Evolutionary conservation across 2,113 vertebrate species (phyloP).

Genomic region (Nasalis larvatus): DNA sequence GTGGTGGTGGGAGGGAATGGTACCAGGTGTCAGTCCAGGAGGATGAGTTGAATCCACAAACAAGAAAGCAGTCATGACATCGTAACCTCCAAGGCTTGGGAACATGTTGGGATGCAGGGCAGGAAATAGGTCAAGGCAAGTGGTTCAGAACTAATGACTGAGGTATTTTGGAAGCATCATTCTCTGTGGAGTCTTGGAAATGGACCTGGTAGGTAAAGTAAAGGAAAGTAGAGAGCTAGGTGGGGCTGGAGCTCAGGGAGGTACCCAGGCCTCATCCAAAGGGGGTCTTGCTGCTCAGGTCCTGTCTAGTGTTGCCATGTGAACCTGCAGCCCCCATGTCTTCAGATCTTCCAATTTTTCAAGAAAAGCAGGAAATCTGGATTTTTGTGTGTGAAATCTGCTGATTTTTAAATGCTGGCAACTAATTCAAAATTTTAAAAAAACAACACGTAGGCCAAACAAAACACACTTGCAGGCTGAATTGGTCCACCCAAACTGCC

Average conservation of each 20-base stretch:
- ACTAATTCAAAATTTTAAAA: not conserved
- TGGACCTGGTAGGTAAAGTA: not conserved
- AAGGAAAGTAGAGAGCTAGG: not conserved
- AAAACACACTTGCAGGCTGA: constrained; percentile 60
- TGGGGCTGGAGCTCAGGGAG: not conserved
- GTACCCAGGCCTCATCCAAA: too few species aligned
- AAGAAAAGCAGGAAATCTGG: constrained; percentile 63
- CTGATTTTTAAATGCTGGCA: constrained; percentile 54
- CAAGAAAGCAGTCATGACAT: constrained; percentile 62
- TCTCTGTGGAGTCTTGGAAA: constrained; percentile 26
- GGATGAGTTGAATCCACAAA: constrained; percentile 61
- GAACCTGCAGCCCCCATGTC: not conserved
- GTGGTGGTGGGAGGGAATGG: not conserved
- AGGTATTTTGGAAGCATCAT: constrained; percentile 37
- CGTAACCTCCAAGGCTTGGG: constrained; percentile 54
- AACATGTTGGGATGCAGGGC: constrained; percentile 44
- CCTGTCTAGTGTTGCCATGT: not conserved
- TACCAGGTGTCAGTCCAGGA: constrained; percentile 3
- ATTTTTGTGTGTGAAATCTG: constrained; percentile 32
- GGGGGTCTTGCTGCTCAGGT: not conserved
- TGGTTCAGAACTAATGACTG: constrained; percentile 55
- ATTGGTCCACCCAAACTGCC: not conserved
- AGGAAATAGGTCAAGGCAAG: constrained; percentile 67
- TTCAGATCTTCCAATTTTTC: not conserved
- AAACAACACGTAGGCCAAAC: constrained; percentile 57